These are phyloP conservation scores for Trachelipus rathkii DNA, from an alignment of 1,140 invertebrate species.

Conservation along the genomic window DNA sequence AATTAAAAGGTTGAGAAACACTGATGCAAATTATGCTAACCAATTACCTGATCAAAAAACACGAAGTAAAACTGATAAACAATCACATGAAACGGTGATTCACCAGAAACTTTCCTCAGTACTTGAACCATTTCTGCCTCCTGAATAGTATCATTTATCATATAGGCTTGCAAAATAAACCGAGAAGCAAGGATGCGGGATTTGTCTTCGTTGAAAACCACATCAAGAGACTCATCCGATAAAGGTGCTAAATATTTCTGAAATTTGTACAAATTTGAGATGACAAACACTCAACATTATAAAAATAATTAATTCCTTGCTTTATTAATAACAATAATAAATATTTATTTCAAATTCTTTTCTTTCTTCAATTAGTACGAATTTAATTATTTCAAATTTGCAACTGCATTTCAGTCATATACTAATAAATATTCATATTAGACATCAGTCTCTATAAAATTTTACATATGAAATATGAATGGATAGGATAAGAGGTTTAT, in stretches of 20 bases:
- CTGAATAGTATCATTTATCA: slow-evolving; percentile 81
- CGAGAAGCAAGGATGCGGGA: slow-evolving; percentile 73
- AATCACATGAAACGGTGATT: slow-evolving; percentile 75
- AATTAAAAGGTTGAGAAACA: too few species aligned
- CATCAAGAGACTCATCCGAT: slow-evolving; percentile 55
- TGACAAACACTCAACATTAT: too few species aligned
- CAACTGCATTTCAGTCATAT: too few species aligned
- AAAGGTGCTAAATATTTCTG: not conserved
- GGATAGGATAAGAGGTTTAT: too few species aligned
- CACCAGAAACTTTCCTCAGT: slow-evolving; percentile 68
- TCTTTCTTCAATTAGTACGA: too few species aligned
- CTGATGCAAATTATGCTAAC: not conserved
- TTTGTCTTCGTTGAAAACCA: slow-evolving; percentile 72
- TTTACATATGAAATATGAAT: too few species aligned
- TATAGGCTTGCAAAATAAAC: slow-evolving; percentile 84
- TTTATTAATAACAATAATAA: too few species aligned
- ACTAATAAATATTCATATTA: too few species aligned
- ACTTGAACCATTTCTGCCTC: slow-evolving; percentile 86
- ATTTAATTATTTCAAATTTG: too few species aligned
- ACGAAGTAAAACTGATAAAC: slow-evolving; percentile 93
- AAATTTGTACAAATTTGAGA: not conserved
- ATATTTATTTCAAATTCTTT: too few species aligned
- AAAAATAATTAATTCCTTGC: too few species aligned
- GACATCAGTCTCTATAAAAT: too few species aligned
- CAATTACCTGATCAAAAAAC: slow-evolving; percentile 79